Evolutionary conservation across 2,888 invertebrate species (phyloP), one percentile per base, ranked within the genome.

Genomic region (Lysandra bellargus): DNA sequence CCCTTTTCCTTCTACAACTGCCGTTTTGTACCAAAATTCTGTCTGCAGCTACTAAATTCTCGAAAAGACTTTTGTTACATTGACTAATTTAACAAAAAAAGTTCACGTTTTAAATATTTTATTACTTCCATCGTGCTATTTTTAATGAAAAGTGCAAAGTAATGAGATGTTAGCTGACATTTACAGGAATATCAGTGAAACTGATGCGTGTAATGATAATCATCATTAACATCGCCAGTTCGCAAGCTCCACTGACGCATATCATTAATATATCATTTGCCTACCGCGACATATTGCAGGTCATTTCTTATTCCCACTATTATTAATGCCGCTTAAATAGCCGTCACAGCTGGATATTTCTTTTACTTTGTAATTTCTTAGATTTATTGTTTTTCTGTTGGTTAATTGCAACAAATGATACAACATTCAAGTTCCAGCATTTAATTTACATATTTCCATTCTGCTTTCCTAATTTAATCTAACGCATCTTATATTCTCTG

Each of bases 231-330:
- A 30, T 9, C 4, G 64, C 30, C 64, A 23, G 64, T 30, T 64
- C 64, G 69, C 69, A 17, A 69, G 69, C 5, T 69, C 64, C 69
- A 69, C 69, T 69, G 69, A 69, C 69, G 37, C 17, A 69, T 69
- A 69, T 69, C 69, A 69, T 69, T 69, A 69, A 69, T 69, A 33
- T 69, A 33, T 69, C 69, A 69, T 69, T 69, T 69, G 69, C 69
- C 33, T 69, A 33, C 69, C 4, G 33, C 69, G 33, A 69, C 33
- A 33, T 69, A 69, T 37, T 69, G 69, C 69, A 69, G 69, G 69
- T 69, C 69, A 69, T 69, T 69, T 69, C 33, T 69, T 69, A 69
- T 33, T 33, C 33, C 14, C 33, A 17, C 30, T 69, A 5, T 69
- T 23, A 64, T 64, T 12, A 64, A 61, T 9, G 23, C 30, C 12